phyloP scores from a whole-genome alignment of 2,888 invertebrate species.

The Cephus runcator region DNA sequence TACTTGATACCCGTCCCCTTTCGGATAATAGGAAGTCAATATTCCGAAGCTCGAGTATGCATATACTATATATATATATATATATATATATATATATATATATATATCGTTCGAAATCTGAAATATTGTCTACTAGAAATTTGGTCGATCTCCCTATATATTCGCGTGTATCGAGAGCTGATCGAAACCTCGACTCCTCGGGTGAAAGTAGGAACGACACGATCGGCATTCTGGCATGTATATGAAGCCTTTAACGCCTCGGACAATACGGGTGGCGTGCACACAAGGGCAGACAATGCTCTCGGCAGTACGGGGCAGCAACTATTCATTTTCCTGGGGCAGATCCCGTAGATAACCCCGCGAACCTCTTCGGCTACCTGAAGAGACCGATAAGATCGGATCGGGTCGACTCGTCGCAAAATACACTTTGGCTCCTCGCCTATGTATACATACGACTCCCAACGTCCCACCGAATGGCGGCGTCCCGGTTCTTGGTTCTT shows the following conservation, averaged over 20 bases:
- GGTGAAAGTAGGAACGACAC: background rate
- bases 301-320: slow-evolving; percentile 19
- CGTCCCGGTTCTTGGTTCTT: too few relatives aligned
- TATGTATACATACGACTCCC: background rate
- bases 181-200: slow-evolving; percentile 2
- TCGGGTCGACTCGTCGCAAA: slow-evolving; percentile 8
- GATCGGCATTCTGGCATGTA: slow-evolving; percentile 23
- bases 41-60: too few relatives aligned
- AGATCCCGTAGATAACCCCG: slow-evolving; percentile 49
- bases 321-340: slow-evolving; percentile 52
- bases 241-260: slow-evolving; percentile 59
- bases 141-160: too few relatives aligned
- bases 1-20: too few relatives aligned
- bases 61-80: too few relatives aligned
- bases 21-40: too few relatives aligned
- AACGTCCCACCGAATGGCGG: background rate
- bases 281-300: slow-evolving; percentile 22
- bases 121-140: too few relatives aligned
- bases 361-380: slow-evolving; percentile 29
- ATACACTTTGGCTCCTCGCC: slow-evolving; percentile 3
- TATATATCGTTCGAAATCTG: background rate
- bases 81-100: too few relatives aligned
- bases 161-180: background rate
- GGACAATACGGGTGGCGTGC: slow-evolving; percentile 46
- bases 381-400: slow-evolving; percentile 24